These are phyloP conservation scores for Rhynchomys soricoides DNA, from an alignment of 2,113 vertebrate species.

Conservation along the genomic window DNA sequence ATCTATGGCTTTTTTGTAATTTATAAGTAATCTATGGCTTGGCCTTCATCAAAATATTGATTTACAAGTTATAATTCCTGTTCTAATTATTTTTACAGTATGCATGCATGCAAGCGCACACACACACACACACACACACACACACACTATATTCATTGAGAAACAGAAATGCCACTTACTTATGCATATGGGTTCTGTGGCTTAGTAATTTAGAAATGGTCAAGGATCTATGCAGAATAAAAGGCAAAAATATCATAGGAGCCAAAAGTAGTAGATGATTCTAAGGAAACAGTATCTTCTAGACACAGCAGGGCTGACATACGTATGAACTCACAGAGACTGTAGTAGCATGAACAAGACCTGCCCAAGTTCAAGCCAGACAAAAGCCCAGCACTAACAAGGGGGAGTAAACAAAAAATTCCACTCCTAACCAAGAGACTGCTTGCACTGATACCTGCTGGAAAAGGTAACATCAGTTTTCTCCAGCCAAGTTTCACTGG, in stretches of 20 bases:
- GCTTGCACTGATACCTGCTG: background rate
- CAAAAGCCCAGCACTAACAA: background rate
- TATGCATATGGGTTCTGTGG: background rate
- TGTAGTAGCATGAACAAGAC: background rate
- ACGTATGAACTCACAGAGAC: background rate
- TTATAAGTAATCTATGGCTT: background rate
- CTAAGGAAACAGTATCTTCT: background rate
- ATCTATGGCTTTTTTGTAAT: background rate
- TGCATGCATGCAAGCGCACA: background rate
- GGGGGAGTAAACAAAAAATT: background rate
- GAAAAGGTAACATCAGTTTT: background rate
- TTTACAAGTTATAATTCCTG: background rate
- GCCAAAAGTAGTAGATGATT: background rate
- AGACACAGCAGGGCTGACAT: background rate
- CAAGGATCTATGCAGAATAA: background rate
- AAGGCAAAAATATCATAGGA: background rate
- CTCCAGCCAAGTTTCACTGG: background rate
- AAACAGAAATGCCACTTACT: background rate
- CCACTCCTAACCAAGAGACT: background rate
- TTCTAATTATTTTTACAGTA: conserved; percentile 10
- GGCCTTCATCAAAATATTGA: background rate
- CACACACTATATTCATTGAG: background rate
- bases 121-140: background rate
- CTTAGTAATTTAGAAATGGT: background rate
- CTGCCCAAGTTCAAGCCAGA: background rate